A percentile compares a stretch with the other conserved stretches of the same genome.
Evolutionary conservation across 2,797 vertebrate species (phyloP).

Genomic region (Anisognathus igniventris): DNA sequence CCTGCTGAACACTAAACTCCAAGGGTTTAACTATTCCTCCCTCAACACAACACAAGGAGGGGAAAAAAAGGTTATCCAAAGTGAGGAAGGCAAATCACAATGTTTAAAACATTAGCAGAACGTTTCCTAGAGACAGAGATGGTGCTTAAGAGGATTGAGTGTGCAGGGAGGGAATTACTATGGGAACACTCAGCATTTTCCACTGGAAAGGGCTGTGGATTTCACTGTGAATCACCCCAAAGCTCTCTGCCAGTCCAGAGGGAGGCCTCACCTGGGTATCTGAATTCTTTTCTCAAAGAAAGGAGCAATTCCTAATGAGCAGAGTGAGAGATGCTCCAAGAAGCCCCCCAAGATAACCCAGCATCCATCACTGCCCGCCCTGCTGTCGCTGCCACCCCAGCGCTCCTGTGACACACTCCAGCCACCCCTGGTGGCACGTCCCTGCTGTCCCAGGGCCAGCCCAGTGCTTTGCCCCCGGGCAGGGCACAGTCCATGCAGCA

Average conservation of each 20-base stretch:
- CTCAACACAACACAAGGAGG: neutral
- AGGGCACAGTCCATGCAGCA: slow-evolving; percentile 59
- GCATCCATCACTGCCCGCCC: neutral
- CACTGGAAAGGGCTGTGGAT: neutral
- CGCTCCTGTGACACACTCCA: fast-evolving
- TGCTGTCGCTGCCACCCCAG: neutral
- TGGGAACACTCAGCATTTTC: neutral
- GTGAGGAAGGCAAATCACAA: neutral
- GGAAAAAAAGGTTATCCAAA: neutral
- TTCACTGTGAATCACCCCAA: neutral
- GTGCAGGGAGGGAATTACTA: neutral
- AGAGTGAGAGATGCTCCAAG: neutral
- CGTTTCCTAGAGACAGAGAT: neutral
- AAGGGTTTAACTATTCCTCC: neutral
- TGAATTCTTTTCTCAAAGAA: neutral
- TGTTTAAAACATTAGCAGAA: neutral
- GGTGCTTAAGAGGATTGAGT: neutral
- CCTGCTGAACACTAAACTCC: neutral
- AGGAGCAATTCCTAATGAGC: neutral
- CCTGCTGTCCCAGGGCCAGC: neutral
- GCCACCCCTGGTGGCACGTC: neutral
- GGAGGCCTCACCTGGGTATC: neutral
- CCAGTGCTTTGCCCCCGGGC: neutral
- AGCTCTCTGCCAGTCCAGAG: neutral
- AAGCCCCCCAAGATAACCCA: neutral